Evolutionary conservation across 2,113 vertebrate genomes (phyloP), one percentile per base, ranked within the genome.

Genomic region (Hemiscyllium ocellatum): DNA sequence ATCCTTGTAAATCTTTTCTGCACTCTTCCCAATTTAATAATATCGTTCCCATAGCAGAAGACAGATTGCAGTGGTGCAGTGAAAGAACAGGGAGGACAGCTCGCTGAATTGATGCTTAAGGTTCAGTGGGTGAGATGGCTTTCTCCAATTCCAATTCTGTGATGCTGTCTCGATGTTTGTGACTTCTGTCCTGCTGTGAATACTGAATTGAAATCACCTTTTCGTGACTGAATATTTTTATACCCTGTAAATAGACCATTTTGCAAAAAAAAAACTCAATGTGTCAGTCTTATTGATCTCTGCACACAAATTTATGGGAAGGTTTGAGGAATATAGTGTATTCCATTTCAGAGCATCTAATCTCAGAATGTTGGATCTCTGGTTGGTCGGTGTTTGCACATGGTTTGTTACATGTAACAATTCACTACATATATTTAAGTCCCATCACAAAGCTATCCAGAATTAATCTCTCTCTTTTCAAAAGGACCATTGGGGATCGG

Each of bases 401-500:
- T 68, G 33, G 33, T 12, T 7, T 3, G 0, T 93, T 66, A 22
- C 12, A 37, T 20, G 29, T 19, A 68, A 20, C 22, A 6, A 37
- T 37, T 93, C 89, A 37, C 6, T 42, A 22, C 19, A 29, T 0
- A 2, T 26, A 33, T 68, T 37, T 93, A n/a, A 66, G 56, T 68
- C 66, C 17, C 61, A 93, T 68, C 4, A n/a, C 29, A 68, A n/a
- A 93, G 61, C 17, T n/a, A n/a, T 70, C 20, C 47, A 2, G 42
- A 33, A 72, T 93, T 72, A 69, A 95, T 70, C 24, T 93, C 19
- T 61, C 52, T 76, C 47, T 52, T 61, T 50, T 52, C 68, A 33
- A 12, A 95, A 99, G 99, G 96, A 99, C 99, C 78, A 99, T 99
- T 2, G 99, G 98, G 37, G 99, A 99, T 97, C 97, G 98, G 85